phyloP scores from a whole-genome alignment of 2,113 vertebrate species.

The Tetraodon nigroviridis region DNA sequence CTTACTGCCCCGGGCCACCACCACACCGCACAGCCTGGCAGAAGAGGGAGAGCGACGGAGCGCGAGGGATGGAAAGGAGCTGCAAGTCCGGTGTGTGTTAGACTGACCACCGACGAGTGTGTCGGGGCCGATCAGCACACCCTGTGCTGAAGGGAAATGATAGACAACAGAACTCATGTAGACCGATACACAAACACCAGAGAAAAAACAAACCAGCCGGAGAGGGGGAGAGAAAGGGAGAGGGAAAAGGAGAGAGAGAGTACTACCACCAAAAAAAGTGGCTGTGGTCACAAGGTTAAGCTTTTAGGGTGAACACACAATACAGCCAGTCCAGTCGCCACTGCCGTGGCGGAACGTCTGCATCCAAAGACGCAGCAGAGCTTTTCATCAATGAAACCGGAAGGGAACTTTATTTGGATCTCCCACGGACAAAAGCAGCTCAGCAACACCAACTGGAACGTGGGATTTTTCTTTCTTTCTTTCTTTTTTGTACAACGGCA shows the following conservation, averaged over 20 bases:
- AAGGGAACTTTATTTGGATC: too few relatives aligned
- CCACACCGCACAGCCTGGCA: conserved; percentile 27
- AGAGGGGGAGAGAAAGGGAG: neutral
- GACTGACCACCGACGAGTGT: conserved; percentile 24
- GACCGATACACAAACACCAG: too few relatives aligned
- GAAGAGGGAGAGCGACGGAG: conserved; percentile 4
- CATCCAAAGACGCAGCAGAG: neutral
- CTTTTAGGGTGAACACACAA: conserved; percentile 3
- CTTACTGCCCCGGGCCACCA: conserved; percentile 51
- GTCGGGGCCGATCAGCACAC: conserved; percentile 10
- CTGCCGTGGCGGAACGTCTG: conserved; percentile 2
- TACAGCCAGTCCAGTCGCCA: conserved; percentile 9
- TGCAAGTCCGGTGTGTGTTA: conserved; percentile 30
- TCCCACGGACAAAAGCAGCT: conserved; percentile 3
- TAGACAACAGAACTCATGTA: neutral
- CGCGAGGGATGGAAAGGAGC: conserved; percentile 10
- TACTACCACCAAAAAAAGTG: conserved; percentile 13
- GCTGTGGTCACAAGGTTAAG: conserved; percentile 6
- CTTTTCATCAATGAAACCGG: neutral
- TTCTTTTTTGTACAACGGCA: neutral
- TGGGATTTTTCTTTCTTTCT: neutral
- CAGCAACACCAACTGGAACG: conserved; percentile 3
- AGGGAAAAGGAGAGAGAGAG: conserved; percentile 9
- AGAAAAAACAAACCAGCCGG: neutral
- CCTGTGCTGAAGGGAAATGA: neutral